Conservation (phyloP, 2,113 vertebrate species). For the Pomatostomus ruficeps region DNA sequence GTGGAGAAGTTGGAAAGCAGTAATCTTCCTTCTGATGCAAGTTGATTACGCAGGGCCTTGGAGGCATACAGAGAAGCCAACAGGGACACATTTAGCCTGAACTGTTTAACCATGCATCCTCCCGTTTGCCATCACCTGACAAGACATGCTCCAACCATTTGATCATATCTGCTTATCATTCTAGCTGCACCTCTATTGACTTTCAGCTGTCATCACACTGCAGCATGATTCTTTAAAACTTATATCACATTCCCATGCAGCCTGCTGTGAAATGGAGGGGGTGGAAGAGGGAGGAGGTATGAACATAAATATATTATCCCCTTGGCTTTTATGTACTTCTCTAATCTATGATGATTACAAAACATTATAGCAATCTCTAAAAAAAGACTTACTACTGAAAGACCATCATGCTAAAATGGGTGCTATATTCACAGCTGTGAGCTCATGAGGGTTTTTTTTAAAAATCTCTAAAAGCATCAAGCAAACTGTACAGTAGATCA, state of each 20-base stretch:
- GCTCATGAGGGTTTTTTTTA: neutral
- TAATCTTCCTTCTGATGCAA: neutral
- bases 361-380: neutral
- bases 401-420: neutral
- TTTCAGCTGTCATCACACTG: neutral
- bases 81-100: neutral
- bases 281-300: neutral
- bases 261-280: neutral
- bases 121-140: neutral
- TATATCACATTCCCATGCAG: fast-evolving
- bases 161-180: neutral
- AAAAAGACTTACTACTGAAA: neutral
- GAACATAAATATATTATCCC: neutral
- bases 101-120: neutral
- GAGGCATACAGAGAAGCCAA: neutral
- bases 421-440: neutral
- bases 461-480: neutral
- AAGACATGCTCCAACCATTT: neutral
- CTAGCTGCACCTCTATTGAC: neutral
- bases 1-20: neutral
- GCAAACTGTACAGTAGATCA: neutral
- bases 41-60: neutral
- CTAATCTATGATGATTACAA: neutral
- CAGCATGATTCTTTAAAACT: neutral
- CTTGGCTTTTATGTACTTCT: neutral